phyloP scores from a whole-genome alignment of 2,888 invertebrate genomes.

The Cryptocephalus primarius region DNA sequence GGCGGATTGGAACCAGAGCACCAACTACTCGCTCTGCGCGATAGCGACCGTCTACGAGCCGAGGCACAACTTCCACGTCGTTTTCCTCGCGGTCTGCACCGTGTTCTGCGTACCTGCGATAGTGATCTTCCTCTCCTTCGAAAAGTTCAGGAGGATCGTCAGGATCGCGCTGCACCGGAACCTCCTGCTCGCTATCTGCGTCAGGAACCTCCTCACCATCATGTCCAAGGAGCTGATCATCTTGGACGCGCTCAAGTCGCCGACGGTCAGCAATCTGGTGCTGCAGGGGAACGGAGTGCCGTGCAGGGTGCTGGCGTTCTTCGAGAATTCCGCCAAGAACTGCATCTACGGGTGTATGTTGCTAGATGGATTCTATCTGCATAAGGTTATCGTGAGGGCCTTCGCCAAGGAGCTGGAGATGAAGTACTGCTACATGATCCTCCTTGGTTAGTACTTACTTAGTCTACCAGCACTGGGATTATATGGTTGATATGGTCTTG shows the following conservation, averaged over 20 bases:
- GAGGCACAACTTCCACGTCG: constrained; percentile 45
- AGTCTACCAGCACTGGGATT: constrained; percentile 8
- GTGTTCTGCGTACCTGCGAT: constrained; percentile 46
- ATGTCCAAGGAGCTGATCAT: constrained; percentile 46
- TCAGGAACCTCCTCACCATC: constrained; percentile 47
- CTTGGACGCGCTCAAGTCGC: constrained; percentile 43
- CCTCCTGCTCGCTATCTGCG: constrained; percentile 45
- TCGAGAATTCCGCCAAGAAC: constrained; percentile 45
- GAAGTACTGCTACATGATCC: constrained; percentile 35
- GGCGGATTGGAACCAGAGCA: constrained; percentile 43
- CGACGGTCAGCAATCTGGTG: constrained; percentile 34
- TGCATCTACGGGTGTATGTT: constrained; percentile 60
- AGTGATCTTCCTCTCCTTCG: constrained; percentile 45
- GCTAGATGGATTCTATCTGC: constrained; percentile 53
- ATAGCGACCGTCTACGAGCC: constrained; percentile 42
- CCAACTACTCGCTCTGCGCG: constrained; percentile 48
- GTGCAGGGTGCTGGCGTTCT: constrained; percentile 45
- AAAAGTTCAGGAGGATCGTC: constrained; percentile 39
- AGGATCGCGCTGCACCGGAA: constrained; percentile 47
- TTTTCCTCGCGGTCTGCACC: constrained; percentile 42
- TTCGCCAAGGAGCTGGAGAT: constrained; percentile 39
- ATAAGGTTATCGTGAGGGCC: constrained; percentile 53
- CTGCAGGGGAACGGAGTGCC: constrained; percentile 42
- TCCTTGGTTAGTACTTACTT: constrained; percentile 40
- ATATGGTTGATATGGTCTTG: not conserved